A percentile compares a stretch with the other conserved stretches of the same genome.
phyloP scores from a whole-genome alignment of 2,888 invertebrate genomes.

The Andrena chrysosceles region DNA sequence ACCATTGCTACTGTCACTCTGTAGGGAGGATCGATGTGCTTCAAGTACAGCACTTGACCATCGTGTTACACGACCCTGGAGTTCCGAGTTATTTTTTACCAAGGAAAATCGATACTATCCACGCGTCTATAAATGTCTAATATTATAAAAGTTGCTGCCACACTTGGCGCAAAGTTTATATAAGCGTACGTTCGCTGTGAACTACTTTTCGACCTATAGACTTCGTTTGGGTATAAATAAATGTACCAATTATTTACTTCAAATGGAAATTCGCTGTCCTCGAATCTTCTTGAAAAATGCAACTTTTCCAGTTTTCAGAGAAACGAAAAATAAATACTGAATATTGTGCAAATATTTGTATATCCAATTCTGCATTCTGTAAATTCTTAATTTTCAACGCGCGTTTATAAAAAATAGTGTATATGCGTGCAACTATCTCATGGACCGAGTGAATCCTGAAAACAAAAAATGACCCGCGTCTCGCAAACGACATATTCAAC shows the following conservation, averaged over 20 bases:
- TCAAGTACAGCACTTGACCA: background rate
- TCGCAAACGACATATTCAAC: slow-evolving; percentile 1
- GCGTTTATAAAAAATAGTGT: too few relatives aligned
- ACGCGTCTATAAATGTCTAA: background rate
- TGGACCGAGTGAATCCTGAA: background rate
- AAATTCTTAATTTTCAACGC: background rate
- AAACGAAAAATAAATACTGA: too few relatives aligned
- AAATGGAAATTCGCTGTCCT: background rate
- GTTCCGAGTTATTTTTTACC: background rate
- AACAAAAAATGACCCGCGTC: background rate
- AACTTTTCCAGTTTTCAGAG: background rate
- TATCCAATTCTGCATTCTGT: background rate
- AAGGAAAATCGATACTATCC: background rate
- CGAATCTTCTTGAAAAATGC: background rate
- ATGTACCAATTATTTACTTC: background rate
- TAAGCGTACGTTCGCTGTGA: background rate
- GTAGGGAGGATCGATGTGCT: background rate
- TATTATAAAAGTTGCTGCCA: background rate
- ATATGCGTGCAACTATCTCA: too few relatives aligned
- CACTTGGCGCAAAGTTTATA: background rate
- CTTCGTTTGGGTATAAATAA: background rate
- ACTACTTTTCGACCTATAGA: background rate
- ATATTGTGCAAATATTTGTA: background rate
- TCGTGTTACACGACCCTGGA: background rate
- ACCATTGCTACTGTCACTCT: background rate